phyloP scores from a whole-genome alignment of 2,113 vertebrate species.

The Chroicocephalus ridibundus region DNA sequence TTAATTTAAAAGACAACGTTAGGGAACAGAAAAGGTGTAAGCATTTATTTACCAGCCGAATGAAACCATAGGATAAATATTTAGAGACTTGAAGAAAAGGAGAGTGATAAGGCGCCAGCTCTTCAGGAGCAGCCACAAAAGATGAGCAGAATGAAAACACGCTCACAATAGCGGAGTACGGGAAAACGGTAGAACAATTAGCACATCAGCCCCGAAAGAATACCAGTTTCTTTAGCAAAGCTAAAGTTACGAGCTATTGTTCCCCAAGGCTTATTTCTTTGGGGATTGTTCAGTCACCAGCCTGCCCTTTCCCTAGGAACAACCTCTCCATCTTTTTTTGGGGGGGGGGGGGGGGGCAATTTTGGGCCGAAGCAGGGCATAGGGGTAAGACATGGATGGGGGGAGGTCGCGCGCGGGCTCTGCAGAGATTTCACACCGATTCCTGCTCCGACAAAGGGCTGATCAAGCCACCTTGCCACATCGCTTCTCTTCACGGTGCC shows the following conservation, averaged over 20 bases:
- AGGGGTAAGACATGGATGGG: accelerated
- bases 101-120: not conserved
- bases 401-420: accelerated
- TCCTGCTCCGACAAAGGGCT: not conserved
- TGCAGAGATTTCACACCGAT: not conserved
- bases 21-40: not conserved
- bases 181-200: not conserved
- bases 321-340: not conserved
- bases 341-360: no score
- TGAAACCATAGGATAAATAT: not conserved
- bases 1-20: not conserved
- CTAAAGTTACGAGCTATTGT: not conserved
- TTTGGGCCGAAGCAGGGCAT: not conserved
- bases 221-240: not conserved
- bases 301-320: not conserved
- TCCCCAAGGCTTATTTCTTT: not conserved
- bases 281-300: not conserved
- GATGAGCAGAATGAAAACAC: not conserved
- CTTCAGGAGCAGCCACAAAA: not conserved
- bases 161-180: accelerated
- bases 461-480: accelerated
- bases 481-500: not conserved
- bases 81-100: not conserved
- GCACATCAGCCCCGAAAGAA: not conserved
- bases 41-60: not conserved